Conservation (phyloP, 2,113 vertebrate genomes). For the Otolemur garnettii region DNA sequence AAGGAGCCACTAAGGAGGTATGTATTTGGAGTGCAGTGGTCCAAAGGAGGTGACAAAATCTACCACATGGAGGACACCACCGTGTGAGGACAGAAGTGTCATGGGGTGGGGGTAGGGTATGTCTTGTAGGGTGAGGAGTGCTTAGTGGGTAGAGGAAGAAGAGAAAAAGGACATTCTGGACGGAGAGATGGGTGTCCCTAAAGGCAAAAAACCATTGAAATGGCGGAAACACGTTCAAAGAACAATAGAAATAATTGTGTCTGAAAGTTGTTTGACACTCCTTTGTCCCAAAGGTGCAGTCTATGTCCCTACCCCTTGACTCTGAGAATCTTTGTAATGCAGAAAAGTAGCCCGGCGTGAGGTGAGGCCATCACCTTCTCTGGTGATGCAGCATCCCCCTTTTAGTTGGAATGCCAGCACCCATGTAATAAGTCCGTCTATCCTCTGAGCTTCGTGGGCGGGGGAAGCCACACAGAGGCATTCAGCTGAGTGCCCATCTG, state of each 20-base stretch:
- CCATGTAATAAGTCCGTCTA: no score
- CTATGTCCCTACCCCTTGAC: fast-evolving
- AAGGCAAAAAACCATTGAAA: not conserved
- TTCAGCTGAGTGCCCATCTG: not conserved
- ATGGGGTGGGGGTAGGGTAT: not conserved
- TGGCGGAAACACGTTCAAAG: not conserved
- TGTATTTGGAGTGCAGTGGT: not conserved
- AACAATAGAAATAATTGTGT: not conserved
- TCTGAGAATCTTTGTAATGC: not conserved
- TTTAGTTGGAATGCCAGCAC: not conserved
- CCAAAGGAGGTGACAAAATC: not conserved
- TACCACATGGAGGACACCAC: no score
- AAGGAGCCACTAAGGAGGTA: not conserved
- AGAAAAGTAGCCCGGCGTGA: not conserved
- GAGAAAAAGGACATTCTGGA: not conserved
- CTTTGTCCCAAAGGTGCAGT: not conserved
- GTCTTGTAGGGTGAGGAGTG: not conserved
- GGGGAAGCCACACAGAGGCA: not conserved
- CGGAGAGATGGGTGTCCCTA: not conserved
- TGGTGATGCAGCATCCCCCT: fast-evolving
- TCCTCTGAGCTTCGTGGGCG: not conserved
- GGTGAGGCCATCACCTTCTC: not conserved
- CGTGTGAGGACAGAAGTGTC: no score
- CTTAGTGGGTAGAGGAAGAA: not conserved
- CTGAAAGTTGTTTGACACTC: not conserved